phyloP scores from a whole-genome alignment of 2,797 vertebrate genomes.

The Linurgus olivaceus region DNA sequence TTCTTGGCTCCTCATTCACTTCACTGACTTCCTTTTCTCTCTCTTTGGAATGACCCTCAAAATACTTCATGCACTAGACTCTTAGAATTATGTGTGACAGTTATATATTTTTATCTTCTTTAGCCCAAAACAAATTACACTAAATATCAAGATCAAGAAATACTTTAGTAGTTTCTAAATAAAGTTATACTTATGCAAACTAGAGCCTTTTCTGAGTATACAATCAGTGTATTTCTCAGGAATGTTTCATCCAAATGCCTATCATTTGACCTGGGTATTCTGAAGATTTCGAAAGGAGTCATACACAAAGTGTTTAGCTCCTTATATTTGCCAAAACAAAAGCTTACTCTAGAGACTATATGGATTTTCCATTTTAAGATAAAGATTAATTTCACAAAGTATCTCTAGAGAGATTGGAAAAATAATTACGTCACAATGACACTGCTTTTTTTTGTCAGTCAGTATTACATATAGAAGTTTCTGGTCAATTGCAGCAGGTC shows the following conservation, averaged over 20 bases:
- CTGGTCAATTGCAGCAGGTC: background rate
- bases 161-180: background rate
- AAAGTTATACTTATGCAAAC: background rate
- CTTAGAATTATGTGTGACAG: background rate
- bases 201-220: background rate
- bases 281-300: background rate
- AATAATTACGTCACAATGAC: background rate
- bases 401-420: background rate
- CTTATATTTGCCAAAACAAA: background rate
- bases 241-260: background rate
- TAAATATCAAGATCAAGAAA: background rate
- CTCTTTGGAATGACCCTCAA: background rate
- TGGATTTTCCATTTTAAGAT: background rate
- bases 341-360: background rate
- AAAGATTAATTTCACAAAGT: background rate
- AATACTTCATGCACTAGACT: background rate
- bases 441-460: background rate
- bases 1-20: background rate
- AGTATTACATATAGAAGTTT: background rate
- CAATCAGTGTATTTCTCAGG: background rate
- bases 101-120: background rate
- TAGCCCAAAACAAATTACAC: background rate
- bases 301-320: background rate
- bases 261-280: background rate
- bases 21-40: background rate